Percentiles rank a stretch among this genome's conserved stretches.
These are phyloP conservation scores for Branchinecta lindahli DNA, from an alignment of 1,140 invertebrate species.

Conservation along the genomic window DNA sequence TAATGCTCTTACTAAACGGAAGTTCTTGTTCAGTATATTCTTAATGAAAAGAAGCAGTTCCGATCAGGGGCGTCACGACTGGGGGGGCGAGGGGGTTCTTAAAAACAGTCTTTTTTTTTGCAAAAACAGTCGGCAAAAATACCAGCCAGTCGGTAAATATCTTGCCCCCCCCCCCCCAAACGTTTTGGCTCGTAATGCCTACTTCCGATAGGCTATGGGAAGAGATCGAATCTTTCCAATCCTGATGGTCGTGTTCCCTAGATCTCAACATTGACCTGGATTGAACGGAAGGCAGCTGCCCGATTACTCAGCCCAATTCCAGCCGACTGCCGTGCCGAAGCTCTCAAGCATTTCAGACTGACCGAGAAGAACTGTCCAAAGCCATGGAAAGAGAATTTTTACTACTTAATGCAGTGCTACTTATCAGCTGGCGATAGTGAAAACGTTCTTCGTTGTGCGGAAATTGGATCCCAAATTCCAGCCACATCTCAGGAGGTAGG, in stretches of 20 bases:
- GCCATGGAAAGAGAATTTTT: neutral
- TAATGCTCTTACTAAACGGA: too few species aligned
- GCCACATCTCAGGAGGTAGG: neutral
- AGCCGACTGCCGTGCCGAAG: neutral
- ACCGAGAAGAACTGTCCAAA: slow-evolving; percentile 1
- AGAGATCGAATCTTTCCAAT: too few species aligned
- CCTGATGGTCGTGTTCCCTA: neutral
- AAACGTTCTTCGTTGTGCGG: neutral
- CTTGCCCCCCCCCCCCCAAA: too few species aligned
- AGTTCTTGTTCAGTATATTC: too few species aligned
- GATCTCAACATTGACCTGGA: neutral
- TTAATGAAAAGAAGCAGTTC: too few species aligned
- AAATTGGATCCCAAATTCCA: neutral
- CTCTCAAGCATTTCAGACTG: neutral
- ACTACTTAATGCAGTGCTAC: neutral
- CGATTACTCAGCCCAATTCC: neutral
- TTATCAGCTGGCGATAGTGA: neutral
- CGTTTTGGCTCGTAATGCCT: too few species aligned
- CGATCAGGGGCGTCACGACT: too few species aligned
- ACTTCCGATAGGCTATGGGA: too few species aligned
- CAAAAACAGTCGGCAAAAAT: too few species aligned
- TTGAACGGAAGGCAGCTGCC: neutral
- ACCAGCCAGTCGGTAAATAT: too few species aligned
- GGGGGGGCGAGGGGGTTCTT: too few species aligned
- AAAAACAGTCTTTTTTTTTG: too few species aligned